Evolutionary conservation across 2,113 vertebrate species (phyloP).

Genomic region (Cavia aperea): DNA sequence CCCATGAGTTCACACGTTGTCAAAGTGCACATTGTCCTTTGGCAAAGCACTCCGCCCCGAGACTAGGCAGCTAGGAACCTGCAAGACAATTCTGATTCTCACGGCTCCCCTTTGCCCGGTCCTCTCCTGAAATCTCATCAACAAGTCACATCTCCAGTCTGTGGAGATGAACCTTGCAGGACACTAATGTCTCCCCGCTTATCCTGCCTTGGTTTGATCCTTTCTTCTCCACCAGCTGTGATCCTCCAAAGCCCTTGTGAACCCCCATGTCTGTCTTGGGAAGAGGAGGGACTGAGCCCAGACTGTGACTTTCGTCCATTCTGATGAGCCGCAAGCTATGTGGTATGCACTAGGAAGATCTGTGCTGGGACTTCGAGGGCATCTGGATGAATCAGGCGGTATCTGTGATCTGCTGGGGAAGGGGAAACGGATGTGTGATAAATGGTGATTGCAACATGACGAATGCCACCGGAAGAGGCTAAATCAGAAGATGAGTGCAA

Average conservation of each 20-base stretch:
- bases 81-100: background rate
- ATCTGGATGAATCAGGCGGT: fast-evolving
- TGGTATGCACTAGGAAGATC: fast-evolving
- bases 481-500: background rate
- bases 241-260: fast-evolving
- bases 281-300: background rate
- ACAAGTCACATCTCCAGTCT: background rate
- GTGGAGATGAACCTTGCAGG: background rate
- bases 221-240: background rate
- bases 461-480: fast-evolving
- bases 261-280: background rate
- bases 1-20: background rate
- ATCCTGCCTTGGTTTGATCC: fast-evolving
- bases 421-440: background rate
- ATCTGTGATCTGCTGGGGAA: fast-evolving
- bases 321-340: fast-evolving
- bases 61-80: background rate
- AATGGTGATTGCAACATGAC: background rate
- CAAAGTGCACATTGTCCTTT: background rate
- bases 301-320: background rate
- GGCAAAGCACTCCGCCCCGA: background rate
- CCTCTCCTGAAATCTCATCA: background rate
- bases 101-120: fast-evolving
- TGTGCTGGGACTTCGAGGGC: background rate
- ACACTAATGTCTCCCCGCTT: background rate